Base-by-base conservation (phyloP, 2,113 vertebrate genomes). In the Stigmatopora nigra region DNA sequence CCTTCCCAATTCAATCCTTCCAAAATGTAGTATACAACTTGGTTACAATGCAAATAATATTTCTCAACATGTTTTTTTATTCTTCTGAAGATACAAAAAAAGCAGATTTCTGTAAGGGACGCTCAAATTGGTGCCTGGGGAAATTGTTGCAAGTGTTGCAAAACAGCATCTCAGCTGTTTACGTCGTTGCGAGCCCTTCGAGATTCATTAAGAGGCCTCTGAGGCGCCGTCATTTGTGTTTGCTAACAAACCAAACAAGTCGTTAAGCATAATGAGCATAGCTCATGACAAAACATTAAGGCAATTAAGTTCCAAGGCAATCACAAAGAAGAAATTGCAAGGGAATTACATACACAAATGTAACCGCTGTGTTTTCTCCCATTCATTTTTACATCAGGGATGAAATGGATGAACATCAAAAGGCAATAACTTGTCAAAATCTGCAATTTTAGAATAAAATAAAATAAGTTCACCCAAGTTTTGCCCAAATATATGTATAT, bases 211-310 rank as follows among this genome's bases (percentile, higher is more conserved):
- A 73, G 17, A 22, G 69, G 59, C 80, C 78, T 82, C 12, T 0
- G 82, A 73, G 86, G 49, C 49, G 20, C 38, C 5, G 13, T n/a
- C 51, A 44, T 46, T 61, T 62, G 36, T 70, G 48, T 45, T 69
- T 68, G 63, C 38, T 58, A 7, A 53, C 75, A 79, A 82, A 89
- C 79, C 84, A 68, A 25, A 73, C 25, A 63, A 72, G 53, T 88
- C 82, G 88, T 87, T 87, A 88, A 55, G 70, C 61, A 16, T 88
- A 87, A 87, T 82, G 80, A 89, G 77, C 74, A 65, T 63, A 70
- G 47, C 46, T 62, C 51, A 31, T 53, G 48, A 68, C 38, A 9
- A 71, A 68, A 85, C 78, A 66, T 71, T 82, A 77, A 49, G 25
- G 71, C 70, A 44, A 48, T 61, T 75, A 20, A 20, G 51, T 51